phyloP scores from a whole-genome alignment of 2,797 vertebrate species.

The Naso thynnoides region DNA sequence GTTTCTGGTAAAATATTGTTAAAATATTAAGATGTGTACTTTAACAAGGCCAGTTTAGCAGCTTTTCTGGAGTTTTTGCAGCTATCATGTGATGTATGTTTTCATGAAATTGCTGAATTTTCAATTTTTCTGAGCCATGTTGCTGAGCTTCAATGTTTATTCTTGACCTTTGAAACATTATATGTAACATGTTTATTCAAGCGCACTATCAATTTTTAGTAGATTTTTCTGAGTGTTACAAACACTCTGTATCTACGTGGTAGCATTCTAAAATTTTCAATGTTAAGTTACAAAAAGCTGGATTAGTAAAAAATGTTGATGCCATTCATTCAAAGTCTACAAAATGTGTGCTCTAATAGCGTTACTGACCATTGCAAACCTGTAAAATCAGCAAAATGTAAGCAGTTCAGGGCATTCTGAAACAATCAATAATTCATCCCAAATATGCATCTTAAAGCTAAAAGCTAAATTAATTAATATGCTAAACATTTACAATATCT shows the following conservation, averaged over 20 bases:
- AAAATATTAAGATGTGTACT: slow-evolving; percentile 13
- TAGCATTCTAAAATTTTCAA: too few relatives aligned
- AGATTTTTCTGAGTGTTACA: not conserved
- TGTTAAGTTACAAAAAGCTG: not conserved
- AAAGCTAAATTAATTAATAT: not conserved
- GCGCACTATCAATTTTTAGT: too few relatives aligned
- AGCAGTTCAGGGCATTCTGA: not conserved
- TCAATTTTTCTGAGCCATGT: not conserved
- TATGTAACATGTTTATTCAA: too few relatives aligned
- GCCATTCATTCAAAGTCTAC: too few relatives aligned
- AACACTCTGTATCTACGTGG: not conserved
- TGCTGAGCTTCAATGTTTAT: slow-evolving; percentile 7
- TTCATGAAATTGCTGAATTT: not conserved
- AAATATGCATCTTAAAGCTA: not conserved
- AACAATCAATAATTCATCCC: not conserved
- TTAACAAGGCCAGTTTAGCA: slow-evolving; percentile 17
- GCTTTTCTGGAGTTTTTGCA: not conserved
- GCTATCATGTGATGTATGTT: not conserved
- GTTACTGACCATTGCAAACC: too few relatives aligned
- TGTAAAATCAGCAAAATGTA: too few relatives aligned
- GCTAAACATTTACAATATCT: not conserved
- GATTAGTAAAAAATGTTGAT: not conserved
- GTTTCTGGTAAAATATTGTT: slow-evolving; percentile 33
- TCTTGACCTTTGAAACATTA: slow-evolving; percentile 4
- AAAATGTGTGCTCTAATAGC: too few relatives aligned